Conservation (phyloP, 2,113 vertebrate genomes). For the Rhineura floridana region DNA sequence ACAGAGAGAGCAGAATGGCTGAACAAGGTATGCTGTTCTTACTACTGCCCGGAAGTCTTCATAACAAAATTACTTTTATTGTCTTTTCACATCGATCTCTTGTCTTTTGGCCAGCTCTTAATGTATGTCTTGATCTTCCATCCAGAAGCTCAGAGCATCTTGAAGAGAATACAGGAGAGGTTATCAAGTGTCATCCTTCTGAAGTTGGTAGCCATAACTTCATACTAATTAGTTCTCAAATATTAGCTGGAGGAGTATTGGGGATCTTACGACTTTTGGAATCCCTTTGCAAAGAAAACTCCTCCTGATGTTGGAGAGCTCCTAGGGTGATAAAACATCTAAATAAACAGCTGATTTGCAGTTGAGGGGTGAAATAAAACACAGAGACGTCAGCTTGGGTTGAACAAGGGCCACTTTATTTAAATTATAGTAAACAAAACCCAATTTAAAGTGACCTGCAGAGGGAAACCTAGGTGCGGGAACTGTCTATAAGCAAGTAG, state of each 20-base stretch:
- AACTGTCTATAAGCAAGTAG: too few relatives aligned
- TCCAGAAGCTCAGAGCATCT: neutral
- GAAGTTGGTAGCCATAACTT: neutral
- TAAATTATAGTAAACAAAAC: too few relatives aligned
- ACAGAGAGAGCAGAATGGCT: constrained; percentile 97
- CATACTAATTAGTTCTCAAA: neutral
- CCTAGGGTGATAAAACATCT: neutral
- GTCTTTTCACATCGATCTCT: constrained; percentile 24
- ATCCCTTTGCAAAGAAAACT: neutral
- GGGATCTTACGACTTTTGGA: too few relatives aligned
- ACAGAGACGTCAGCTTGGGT: too few relatives aligned
- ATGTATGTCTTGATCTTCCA: neutral
- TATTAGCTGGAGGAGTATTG: neutral
- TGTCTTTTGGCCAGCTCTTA: neutral
- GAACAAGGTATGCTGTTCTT: constrained; percentile 87
- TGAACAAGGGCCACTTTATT: too few relatives aligned
- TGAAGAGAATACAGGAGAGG: neutral
- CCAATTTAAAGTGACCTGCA: too few relatives aligned
- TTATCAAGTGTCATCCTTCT: neutral
- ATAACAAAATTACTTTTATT: neutral
- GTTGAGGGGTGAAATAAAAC: too few relatives aligned
- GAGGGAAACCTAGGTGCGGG: too few relatives aligned
- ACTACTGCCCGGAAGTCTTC: neutral
- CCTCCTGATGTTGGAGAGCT: neutral
- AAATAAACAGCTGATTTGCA: too few relatives aligned